Base-by-base conservation (phyloP, 1,140 invertebrate species). In the Meloidogyne exigua region DNA sequence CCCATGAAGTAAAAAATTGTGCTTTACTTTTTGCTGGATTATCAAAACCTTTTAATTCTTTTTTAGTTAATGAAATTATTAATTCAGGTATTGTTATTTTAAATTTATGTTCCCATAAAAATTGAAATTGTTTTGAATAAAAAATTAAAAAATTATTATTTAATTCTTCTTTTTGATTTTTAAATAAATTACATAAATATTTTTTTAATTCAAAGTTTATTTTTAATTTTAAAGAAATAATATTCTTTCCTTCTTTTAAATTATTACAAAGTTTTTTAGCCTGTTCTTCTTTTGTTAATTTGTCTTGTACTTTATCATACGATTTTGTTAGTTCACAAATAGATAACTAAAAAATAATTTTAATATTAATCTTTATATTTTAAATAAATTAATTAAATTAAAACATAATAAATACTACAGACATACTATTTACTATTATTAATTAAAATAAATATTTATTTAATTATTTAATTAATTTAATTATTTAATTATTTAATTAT, bases 11-110 rank as follows among this genome's bases (percentile, higher is more conserved):
- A 57, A 57, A 57, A 21, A 57, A 57, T 57, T n/a, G 7, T 9
- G 49, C n/a, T 15, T 57, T 57, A 57, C 49, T 57, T 57, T 57
- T 57, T 57, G 49, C 49, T 57, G 49, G 49, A 57, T 57, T 57
- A 15, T n/a, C 49, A 57, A 57, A 57, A 7, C 49, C 49, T 57
- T 57, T 57, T 57, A 57, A 57, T n/a, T 57, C 49, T 9, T 57
- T 57, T 57, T n/a, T n/a, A 9, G 18, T 57, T 57, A 57, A 57
- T n/a, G 49, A 57, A 4, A 57, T 57, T 57, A 57, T n/a, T 57
- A 57, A 57, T n/a, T 57, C 49, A n/a, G 18, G 5, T 57, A 57
- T 57, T 57, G 18, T n/a, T 57, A 57, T 57, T n/a, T 57, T 57
- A 57, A 57, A 57, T 7, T 57, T 57, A 57, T 57, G n/a, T 57